These are phyloP conservation scores for Aphidoletes aphidimyza DNA, from an alignment of 2,888 invertebrate species.

Conservation along the genomic window DNA sequence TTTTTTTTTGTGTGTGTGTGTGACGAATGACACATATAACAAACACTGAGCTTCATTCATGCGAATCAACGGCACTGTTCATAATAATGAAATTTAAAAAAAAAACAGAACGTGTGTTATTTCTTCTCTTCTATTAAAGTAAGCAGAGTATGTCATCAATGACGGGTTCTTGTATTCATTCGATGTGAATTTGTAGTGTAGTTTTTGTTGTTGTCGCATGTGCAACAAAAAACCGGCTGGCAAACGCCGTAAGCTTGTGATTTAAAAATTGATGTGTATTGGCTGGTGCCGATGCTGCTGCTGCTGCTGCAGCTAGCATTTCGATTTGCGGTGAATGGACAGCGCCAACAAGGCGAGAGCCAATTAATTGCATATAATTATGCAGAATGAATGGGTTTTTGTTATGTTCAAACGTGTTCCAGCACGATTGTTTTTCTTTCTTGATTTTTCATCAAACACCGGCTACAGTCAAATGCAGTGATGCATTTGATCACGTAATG, in stretches of 20 bases:
- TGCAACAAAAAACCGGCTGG: no score
- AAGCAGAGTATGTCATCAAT: constrained; percentile 36
- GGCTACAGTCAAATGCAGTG: neutral
- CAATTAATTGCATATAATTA: constrained; percentile 36
- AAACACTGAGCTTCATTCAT: neutral
- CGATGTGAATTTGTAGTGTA: no score
- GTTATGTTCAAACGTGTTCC: neutral
- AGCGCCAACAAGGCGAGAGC: constrained; percentile 30
- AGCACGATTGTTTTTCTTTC: no score
- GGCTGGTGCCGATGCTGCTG: no score
- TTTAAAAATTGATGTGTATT: neutral
- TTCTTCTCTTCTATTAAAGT: neutral
- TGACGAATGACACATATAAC: constrained; percentile 18
- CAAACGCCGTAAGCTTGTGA: no score
- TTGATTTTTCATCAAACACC: neutral
- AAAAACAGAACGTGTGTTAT: neutral
- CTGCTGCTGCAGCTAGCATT: neutral
- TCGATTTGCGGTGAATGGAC: neutral
- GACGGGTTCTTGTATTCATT: neutral
- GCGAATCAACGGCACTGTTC: neutral
- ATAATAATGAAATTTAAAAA: neutral
- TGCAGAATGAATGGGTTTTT: neutral
- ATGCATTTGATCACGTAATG: constrained; percentile 8
- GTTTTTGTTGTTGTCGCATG: no score
- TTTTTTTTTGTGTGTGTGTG: no score